Evolutionary conservation across 1,140 invertebrate species (phyloP).

Genomic region (Ladona fulva): DNA sequence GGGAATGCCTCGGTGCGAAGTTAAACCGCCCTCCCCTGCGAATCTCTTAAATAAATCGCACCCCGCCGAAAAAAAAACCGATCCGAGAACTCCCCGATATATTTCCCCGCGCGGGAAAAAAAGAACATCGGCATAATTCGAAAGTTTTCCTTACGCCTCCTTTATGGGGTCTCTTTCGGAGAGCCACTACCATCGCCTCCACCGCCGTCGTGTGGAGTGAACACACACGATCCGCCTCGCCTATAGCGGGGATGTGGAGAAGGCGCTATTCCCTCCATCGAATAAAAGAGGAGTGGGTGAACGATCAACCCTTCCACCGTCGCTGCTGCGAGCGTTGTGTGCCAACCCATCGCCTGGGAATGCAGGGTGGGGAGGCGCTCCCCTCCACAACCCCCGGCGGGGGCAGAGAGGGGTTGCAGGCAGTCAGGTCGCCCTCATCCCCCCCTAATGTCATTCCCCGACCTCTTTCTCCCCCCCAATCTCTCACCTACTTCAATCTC

Average conservation of each 20-base stretch:
- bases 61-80: too few species aligned
- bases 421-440: neutral
- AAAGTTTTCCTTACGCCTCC: too few species aligned
- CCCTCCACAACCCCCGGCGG: too few species aligned
- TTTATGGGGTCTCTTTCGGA: too few species aligned
- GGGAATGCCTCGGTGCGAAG: too few species aligned
- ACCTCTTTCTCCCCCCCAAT: neutral
- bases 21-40: too few species aligned
- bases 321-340: neutral
- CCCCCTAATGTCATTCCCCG: neutral
- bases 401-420: neutral
- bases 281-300: neutral
- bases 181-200: too few species aligned
- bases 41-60: too few species aligned
- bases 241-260: neutral
- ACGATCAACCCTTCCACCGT: neutral
- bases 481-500: neutral
- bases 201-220: neutral
- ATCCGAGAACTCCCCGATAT: too few species aligned
- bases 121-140: too few species aligned
- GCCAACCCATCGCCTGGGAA: slow-evolving; percentile 5
- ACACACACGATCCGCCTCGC: neutral
- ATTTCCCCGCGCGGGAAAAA: too few species aligned
- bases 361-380: neutral
- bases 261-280: neutral